Conservation (phyloP, 92 coral and sea anemone genomes). For the Siderastrea siderea region DNA sequence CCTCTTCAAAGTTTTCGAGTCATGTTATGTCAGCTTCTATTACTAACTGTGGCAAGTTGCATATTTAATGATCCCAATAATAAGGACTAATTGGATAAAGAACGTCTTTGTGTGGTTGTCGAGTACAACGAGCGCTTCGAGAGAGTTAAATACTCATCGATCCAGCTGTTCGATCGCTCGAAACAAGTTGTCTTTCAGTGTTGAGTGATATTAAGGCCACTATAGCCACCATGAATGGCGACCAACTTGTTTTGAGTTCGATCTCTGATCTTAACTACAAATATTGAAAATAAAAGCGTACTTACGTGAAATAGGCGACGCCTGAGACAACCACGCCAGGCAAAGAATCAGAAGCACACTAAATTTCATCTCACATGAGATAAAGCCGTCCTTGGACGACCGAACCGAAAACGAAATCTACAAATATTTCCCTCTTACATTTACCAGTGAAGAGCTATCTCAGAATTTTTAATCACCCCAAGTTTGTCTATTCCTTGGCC, state of each 20-base stretch:
- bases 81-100: slow-evolving; percentile 50
- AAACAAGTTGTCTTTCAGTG: slow-evolving; percentile 16
- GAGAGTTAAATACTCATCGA: background rate
- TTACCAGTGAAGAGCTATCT: slow-evolving; percentile 79
- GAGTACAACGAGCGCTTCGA: background rate
- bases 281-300: slow-evolving; percentile 51
- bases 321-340: slow-evolving; percentile 87
- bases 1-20: slow-evolving; percentile 11
- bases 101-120: background rate
- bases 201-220: background rate
- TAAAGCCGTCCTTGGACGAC: slow-evolving; percentile 61
- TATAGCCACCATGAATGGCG: slow-evolving; percentile 41
- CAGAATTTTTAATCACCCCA: slow-evolving; percentile 81
- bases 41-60: slow-evolving; percentile 32
- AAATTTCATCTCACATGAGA: slow-evolving; percentile 90
- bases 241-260: slow-evolving; percentile 57
- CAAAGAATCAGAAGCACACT: slow-evolving; percentile 76
- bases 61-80: slow-evolving; percentile 52
- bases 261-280: slow-evolving; percentile 52
- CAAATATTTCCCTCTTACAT: slow-evolving; percentile 48
- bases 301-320: slow-evolving; percentile 91
- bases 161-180: background rate
- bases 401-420: slow-evolving; percentile 45
- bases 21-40: slow-evolving; percentile 35
- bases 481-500: slow-evolving; percentile 68